Percentiles rank a stretch among this genome's conserved stretches.
Conservation (phyloP, 2,113 vertebrate genomes). For the Piprites chloris region DNA sequence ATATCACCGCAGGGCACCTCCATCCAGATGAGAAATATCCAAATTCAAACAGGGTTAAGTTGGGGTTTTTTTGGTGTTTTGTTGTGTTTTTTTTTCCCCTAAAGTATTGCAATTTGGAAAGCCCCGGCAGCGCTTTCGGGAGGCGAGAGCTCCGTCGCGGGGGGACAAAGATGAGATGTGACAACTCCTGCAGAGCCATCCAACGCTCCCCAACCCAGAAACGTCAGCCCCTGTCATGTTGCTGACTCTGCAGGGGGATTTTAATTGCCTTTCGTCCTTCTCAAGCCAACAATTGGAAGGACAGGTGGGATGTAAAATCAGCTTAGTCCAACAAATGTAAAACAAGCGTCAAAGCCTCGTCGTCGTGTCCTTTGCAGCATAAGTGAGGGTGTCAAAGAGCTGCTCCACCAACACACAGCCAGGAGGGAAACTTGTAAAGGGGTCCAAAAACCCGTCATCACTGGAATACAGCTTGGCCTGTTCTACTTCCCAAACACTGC, state of each 20-base stretch:
- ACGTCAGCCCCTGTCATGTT: conserved; percentile 14
- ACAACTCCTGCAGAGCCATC: conserved; percentile 24
- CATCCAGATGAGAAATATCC: neutral
- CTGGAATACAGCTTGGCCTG: rapidly evolving
- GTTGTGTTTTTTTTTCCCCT: neutral
- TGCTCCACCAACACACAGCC: neutral
- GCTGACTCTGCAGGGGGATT: neutral
- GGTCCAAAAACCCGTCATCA: neutral
- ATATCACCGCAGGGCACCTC: neutral
- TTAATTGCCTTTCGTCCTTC: conserved; percentile 58
- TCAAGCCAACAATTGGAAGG: neutral
- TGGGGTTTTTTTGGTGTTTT: too few species aligned
- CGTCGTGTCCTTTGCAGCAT: neutral
- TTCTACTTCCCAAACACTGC: too few species aligned
- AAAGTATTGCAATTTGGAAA: neutral
- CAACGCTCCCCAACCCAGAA: neutral
- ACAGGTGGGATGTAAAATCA: conserved; percentile 41
- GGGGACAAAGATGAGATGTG: conserved; percentile 42
- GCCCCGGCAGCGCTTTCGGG: neutral
- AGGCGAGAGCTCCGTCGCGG: neutral
- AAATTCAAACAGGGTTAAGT: neutral
- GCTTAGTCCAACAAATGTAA: neutral
- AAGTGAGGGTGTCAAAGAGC: neutral
- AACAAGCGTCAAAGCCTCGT: neutral
- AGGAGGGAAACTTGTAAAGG: neutral